Evolutionary conservation across 2,113 vertebrate species (phyloP), one percentile per base, ranked within the genome.

Genomic region (Siniperca knerii): DNA sequence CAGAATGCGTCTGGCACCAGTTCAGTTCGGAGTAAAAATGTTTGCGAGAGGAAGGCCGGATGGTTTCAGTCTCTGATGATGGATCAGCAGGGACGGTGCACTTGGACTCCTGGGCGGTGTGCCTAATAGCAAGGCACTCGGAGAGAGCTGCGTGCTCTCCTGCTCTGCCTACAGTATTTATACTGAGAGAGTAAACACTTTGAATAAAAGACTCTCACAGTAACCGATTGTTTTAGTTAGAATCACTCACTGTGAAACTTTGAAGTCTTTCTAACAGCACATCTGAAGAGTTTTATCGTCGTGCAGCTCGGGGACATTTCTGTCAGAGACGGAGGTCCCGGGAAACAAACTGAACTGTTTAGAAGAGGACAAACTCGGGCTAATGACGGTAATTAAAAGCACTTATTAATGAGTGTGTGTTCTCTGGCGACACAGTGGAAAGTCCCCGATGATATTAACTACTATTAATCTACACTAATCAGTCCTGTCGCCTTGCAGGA

Each of bases 331-430:
- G 67, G 54, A 66, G 62, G 16, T 52, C 50, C 50, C 50, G 18
- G 52, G 77, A 87, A 64, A 78, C 89, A 79, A 89, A 87, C 90
- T 37, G 84, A 77, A 48, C 60, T 86, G 64, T 91, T 95, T 94
- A 94, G 81, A 87, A 10, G 37, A 93, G 91, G 90, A 95, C 90
- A 93, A 90, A 89, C 92, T 90, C 85, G 2, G 84, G 94, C 90
- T 92, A 95, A 94, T 92, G 92, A 91, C 57, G 29, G 61, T 94
- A 87, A 94, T 95, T 94, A 91, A 91, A 91, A 81, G 62, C 85
- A 86, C 81, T 91, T 90, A 92, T 87, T 93, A 93, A 93, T 90
- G 92, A 91, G 86, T 60, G 82, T 74, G 81, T 80, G 85, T 86
- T 88, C 83, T 91, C 67, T 76, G 82, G 91, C 37, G 87, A 89